phyloP scores from a whole-genome alignment of 2,797 vertebrate genomes.

The Octomys mimax region DNA sequence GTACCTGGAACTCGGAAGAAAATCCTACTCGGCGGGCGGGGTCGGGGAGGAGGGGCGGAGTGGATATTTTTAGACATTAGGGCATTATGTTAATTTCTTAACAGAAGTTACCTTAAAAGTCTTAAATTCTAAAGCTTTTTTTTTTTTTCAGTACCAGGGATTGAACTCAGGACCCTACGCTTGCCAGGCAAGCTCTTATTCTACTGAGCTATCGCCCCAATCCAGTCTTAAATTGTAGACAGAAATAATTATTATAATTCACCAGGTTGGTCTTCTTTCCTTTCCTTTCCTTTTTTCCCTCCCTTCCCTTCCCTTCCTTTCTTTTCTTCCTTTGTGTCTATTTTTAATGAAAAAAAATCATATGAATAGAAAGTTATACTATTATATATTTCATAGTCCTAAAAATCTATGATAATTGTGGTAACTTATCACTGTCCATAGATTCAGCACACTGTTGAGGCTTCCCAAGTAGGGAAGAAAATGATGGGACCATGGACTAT shows the following conservation, averaged over 20 bases:
- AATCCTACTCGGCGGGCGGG: too few relatives aligned
- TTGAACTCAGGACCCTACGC: too few relatives aligned
- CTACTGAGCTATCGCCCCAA: too few relatives aligned
- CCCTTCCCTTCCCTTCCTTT: neutral
- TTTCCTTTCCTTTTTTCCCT: neutral
- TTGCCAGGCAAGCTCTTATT: too few relatives aligned
- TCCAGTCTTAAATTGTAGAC: neutral
- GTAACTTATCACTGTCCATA: neutral
- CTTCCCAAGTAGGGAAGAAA: slow-evolving; percentile 39
- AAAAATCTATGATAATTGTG: neutral
- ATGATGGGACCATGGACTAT: neutral
- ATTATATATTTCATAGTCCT: neutral
- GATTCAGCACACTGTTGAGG: neutral
- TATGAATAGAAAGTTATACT: neutral
- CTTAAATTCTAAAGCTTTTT: neutral
- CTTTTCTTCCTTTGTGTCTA: neutral
- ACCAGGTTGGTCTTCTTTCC: neutral
- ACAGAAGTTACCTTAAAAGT: neutral
- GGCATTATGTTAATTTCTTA: neutral
- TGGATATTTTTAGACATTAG: neutral
- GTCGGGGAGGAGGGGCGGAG: too few relatives aligned
- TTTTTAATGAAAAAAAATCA: neutral
- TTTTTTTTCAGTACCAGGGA: too few relatives aligned
- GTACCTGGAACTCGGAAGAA: too few relatives aligned
- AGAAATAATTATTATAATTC: neutral